Percentiles rank a stretch among this genome's conserved stretches.
phyloP scores from a whole-genome alignment of 2,113 vertebrate genomes.

The Fulmarus glacialis region DNA sequence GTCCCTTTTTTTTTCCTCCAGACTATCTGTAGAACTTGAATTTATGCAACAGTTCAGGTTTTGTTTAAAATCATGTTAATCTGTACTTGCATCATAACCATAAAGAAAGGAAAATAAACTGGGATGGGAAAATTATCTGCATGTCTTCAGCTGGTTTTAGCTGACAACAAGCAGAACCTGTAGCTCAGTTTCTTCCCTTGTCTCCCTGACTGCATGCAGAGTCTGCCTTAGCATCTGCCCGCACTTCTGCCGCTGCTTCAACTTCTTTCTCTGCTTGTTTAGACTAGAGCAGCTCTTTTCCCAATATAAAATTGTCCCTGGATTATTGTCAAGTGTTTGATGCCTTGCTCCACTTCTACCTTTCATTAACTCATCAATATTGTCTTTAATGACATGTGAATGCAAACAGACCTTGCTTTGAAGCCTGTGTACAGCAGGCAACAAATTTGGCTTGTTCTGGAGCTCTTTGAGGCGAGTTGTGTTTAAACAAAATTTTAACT shows the following conservation, averaged over 20 bases:
- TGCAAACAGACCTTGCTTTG: not conserved
- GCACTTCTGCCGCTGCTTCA: not conserved
- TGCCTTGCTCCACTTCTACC: not conserved
- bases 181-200: not conserved
- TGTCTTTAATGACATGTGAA: not conserved
- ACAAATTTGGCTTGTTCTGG: not conserved
- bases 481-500: not conserved
- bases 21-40: not conserved
- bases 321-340: not conserved
- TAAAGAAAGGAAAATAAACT: slow-evolving; percentile 35
- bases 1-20: not conserved
- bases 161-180: slow-evolving; percentile 36
- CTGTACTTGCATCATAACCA: not conserved
- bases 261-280: slow-evolving; percentile 1
- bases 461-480: not conserved
- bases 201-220: not conserved
- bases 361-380: not conserved
- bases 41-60: not conserved
- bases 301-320: not conserved
- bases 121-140: not conserved
- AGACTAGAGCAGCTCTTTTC: not conserved
- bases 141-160: not conserved
- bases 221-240: not conserved
- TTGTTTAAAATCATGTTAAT: not conserved
- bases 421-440: not conserved